These are phyloP conservation scores for Leptestheria dahalacensis DNA, from an alignment of 1,140 invertebrate genomes.

Conservation along the genomic window DNA sequence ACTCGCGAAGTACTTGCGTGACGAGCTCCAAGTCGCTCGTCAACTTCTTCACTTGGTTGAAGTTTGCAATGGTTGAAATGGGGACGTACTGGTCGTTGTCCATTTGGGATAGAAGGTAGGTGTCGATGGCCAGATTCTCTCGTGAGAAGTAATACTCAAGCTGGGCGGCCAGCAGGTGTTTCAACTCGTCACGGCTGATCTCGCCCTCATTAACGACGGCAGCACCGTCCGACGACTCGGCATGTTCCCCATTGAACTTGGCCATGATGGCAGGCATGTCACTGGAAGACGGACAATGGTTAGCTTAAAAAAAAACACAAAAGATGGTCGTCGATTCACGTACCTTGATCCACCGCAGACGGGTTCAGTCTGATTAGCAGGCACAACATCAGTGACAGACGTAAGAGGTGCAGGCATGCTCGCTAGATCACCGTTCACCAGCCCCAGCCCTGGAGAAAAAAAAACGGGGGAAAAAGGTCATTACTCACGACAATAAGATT, in stretches of 20 bases:
- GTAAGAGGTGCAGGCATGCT: too few relatives aligned
- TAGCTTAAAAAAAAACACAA: too few relatives aligned
- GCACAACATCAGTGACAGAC: too few relatives aligned
- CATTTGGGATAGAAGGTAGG: constrained; percentile 86
- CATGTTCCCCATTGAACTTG: background rate
- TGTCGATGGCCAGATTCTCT: constrained; percentile 79
- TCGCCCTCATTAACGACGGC: background rate
- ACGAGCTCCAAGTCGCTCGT: constrained; percentile 78
- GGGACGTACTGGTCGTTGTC: constrained; percentile 89
- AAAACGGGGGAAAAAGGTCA: too few relatives aligned
- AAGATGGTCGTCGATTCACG: too few relatives aligned
- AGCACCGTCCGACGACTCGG: background rate
- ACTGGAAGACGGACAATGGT: too few relatives aligned
- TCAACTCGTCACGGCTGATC: constrained; percentile 39
- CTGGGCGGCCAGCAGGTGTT: constrained; percentile 61
- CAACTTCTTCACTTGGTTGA: constrained; percentile 77
- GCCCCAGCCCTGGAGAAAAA: too few relatives aligned
- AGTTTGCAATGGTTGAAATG: constrained; percentile 79
- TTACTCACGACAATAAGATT: too few relatives aligned
- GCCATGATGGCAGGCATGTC: too few relatives aligned
- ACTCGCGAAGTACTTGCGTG: constrained; percentile 73
- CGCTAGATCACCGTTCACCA: too few relatives aligned
- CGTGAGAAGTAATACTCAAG: constrained; percentile 84
- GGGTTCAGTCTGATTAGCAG: too few relatives aligned
- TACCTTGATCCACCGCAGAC: too few relatives aligned